Evolutionary conservation across 1,140 invertebrate genomes (phyloP), one percentile per base, ranked within the genome.

Genomic region (Brachionus calyciflorus): DNA sequence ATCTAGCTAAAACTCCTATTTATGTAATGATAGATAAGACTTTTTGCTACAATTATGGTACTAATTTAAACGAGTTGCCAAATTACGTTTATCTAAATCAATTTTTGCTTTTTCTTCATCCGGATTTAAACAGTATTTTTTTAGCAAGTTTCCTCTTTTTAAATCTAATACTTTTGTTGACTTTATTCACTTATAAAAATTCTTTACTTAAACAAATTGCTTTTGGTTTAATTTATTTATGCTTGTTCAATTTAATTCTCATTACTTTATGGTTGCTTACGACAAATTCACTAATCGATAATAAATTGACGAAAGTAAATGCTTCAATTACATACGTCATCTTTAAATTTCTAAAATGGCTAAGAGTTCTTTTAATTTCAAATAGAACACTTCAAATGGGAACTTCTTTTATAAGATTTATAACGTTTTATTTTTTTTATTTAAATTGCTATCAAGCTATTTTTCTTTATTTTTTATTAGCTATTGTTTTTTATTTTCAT

Each of bases 41-140:
- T 6, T 37, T 19, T 49, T 73, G 69, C 19, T 73, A 73, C 48
- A 73, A 73, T 55, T 73, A 73, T 41, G 69, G 69, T 51, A 19
- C 28, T 30, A 73, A 55, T 55, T 41, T 73, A 51, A 73, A 73
- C 12, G 69, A 73, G 51, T 10, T 51, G 19, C 51, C 51, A 41
- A 73, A 55, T 40, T 73, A 51, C 17, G 30, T 37, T 3, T 55
- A 73, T 73, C 40, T 73, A 40, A 73, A 51, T 51, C 46, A 51
- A 41, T 73, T 51, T 73, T 37, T 73, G 28, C 28, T 51, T 24
- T 73, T 51, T 55, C 24, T 73, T 21, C 51, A 49, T 51, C 69
- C 69, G 19, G 69, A 73, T 73, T 17, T 51, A 24, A 73, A 73
- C 9, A 73, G 69, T 46, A 51, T 73, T 19, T 73, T 73, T 51